A percentile compares a stretch with the other conserved stretches of the same genome.
These are phyloP conservation scores for Pelecanus crispus DNA, from an alignment of 2,113 vertebrate genomes.

Conservation along the genomic window DNA sequence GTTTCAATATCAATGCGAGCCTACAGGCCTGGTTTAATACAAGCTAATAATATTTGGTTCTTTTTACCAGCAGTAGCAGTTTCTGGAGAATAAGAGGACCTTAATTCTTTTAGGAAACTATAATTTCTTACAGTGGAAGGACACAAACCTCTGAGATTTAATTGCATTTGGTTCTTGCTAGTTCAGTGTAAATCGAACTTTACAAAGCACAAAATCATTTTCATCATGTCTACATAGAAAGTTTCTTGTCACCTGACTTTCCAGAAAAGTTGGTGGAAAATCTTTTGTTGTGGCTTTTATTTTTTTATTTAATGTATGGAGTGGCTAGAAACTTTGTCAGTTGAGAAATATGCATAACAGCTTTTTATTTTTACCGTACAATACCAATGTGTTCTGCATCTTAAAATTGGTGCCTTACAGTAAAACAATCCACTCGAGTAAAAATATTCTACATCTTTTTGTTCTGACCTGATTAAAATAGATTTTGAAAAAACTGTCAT, in stretches of 20 bases:
- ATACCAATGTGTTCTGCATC: not conserved
- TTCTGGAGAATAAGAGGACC: not conserved
- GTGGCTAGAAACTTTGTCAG: not conserved
- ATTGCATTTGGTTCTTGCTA: not conserved
- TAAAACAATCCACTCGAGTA: not conserved
- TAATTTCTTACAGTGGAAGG: not conserved
- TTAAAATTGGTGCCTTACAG: not conserved
- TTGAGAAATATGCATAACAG: not conserved
- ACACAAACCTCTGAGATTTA: not conserved
- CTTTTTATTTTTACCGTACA: not conserved
- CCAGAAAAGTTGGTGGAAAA: not conserved
- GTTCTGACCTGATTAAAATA: constrained; percentile 75
- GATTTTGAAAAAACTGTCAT: constrained; percentile 81
- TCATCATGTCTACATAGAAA: not conserved
- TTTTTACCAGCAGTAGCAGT: not conserved
- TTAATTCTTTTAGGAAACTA: not conserved
- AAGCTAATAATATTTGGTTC: not conserved
- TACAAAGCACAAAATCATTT: not conserved
- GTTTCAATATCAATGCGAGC: not conserved
- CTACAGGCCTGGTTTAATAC: not conserved
- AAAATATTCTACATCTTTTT: not conserved
- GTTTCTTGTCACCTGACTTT: not conserved
- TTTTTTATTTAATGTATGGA: not conserved
- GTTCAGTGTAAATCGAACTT: not conserved
- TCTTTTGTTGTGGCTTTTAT: not conserved